Evolutionary conservation across 2,888 invertebrate genomes (phyloP).

Genomic region (Tiliacea aurago): DNA sequence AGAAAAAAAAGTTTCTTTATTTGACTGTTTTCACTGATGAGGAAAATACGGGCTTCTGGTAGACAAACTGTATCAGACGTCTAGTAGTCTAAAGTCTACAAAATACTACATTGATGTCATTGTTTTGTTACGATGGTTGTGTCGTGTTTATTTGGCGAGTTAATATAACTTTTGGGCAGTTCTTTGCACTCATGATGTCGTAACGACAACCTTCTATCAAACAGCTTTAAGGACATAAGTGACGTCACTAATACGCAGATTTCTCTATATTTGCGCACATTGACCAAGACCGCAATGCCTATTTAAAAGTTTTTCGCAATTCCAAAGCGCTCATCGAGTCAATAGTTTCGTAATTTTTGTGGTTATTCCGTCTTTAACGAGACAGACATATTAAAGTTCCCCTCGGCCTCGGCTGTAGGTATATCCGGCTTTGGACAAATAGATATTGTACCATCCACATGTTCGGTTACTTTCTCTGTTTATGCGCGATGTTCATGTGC

Average conservation of each 20-base stretch:
- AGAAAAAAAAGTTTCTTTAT: conserved; percentile 42
- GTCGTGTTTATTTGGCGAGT: conserved; percentile 28
- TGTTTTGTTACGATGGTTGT: conserved; percentile 25
- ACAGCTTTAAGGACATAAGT: conserved; percentile 33
- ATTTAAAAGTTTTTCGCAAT: conserved; percentile 47
- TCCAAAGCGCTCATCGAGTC: conserved; percentile 32
- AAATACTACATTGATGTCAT: conserved; percentile 12
- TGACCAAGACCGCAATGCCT: conserved; percentile 26
- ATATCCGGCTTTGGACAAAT: conserved; percentile 46
- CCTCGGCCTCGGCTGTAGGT: conserved; percentile 14
- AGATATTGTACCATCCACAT: conserved; percentile 4
- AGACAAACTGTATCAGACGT: conserved; percentile 2
- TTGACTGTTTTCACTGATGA: conserved; percentile 41
- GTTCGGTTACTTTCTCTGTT: conserved; percentile 32
- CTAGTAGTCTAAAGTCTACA: not conserved
- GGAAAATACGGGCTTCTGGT: conserved; percentile 28
- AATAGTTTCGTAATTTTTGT: conserved; percentile 50
- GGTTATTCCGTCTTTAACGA: conserved; percentile 28
- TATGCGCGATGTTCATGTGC: conserved; percentile 24
- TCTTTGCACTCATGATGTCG: conserved; percentile 31
- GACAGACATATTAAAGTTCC: conserved; percentile 24
- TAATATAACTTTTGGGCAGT: conserved; percentile 34
- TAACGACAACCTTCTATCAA: conserved; percentile 44
- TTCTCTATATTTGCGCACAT: conserved; percentile 50
- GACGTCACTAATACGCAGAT: conserved; percentile 36